Percentiles rank a stretch among this genome's conserved stretches.
These are phyloP conservation scores for Scotopteryx bipunctaria DNA, from an alignment of 2,888 invertebrate species.

Conservation along the genomic window DNA sequence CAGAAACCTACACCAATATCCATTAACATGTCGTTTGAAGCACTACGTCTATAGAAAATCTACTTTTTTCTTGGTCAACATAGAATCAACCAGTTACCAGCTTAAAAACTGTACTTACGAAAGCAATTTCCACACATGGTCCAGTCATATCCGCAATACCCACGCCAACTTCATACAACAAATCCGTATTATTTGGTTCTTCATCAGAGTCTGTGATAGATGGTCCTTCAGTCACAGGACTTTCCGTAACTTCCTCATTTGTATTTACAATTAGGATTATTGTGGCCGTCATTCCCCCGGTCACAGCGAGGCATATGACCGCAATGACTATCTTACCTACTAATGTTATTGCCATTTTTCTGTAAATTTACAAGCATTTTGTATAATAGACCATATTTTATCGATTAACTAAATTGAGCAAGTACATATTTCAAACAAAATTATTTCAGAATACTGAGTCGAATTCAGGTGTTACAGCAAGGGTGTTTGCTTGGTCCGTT, in stretches of 20 bases:
- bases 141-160: conserved; percentile 97
- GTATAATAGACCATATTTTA: neutral
- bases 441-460: neutral
- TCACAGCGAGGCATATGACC: conserved; percentile 52
- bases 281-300: conserved; percentile 56
- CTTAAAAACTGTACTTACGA: conserved; percentile 94
- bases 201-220: neutral
- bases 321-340: conserved; percentile 59
- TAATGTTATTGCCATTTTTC: conserved; percentile 56
- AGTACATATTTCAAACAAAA: neutral
- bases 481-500: conserved; percentile 8
- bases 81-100: too few species aligned
- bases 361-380: conserved; percentile 35
- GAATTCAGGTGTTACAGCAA: conserved; percentile 7
- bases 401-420: neutral
- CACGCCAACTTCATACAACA: conserved; percentile 85
- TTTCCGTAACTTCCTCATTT: conserved; percentile 34
- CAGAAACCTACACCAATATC: neutral
- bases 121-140: conserved; percentile 94
- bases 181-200: conserved; percentile 6
- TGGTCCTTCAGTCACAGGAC: neutral
- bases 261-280: conserved; percentile 57
- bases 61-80: too few species aligned
- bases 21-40: too few species aligned
- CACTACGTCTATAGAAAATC: too few species aligned